Percentiles rank a stretch among this genome's conserved stretches.
phyloP scores from a whole-genome alignment of 2,113 vertebrate genomes.

The Riparia riparia region DNA sequence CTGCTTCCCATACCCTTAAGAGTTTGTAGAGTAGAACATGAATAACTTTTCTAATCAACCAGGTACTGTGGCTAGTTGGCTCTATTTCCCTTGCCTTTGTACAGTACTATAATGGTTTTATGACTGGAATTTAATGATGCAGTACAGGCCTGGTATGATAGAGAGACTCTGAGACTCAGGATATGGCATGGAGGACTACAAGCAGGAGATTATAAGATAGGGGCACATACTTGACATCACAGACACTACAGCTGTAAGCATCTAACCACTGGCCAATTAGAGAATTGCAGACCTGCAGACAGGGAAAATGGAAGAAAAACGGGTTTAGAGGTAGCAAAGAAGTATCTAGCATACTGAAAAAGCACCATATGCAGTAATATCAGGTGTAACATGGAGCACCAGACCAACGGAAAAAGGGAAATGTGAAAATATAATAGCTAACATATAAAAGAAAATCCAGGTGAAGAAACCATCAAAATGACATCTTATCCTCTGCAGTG shows the following conservation, averaged over 20 bases:
- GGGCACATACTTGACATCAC: not conserved
- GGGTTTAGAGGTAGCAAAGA: not conserved
- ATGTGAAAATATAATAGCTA: not conserved
- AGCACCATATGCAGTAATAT: not conserved
- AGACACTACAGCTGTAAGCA: not conserved
- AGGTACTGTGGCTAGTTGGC: not conserved
- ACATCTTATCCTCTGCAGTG: not conserved
- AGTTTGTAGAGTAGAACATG: not conserved
- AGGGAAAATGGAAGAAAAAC: not conserved
- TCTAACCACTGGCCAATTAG: not conserved
- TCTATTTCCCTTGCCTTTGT: not conserved
- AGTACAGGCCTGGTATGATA: not conserved
- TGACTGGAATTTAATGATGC: rapidly evolving
- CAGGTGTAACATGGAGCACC: not conserved
- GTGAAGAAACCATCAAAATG: not conserved
- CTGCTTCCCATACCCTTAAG: not conserved
- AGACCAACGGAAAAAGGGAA: not conserved
- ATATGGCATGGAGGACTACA: not conserved
- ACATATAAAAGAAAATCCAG: not conserved
- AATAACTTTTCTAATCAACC: not conserved
- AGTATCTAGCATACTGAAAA: not conserved
- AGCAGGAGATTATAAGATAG: not conserved
- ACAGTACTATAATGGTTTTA: not conserved
- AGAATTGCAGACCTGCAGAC: not conserved
- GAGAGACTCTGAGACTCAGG: not conserved